Conservation (phyloP, 35 echinoderm and acorn worm genomes). For the Stichopus chloronotus region DNA sequence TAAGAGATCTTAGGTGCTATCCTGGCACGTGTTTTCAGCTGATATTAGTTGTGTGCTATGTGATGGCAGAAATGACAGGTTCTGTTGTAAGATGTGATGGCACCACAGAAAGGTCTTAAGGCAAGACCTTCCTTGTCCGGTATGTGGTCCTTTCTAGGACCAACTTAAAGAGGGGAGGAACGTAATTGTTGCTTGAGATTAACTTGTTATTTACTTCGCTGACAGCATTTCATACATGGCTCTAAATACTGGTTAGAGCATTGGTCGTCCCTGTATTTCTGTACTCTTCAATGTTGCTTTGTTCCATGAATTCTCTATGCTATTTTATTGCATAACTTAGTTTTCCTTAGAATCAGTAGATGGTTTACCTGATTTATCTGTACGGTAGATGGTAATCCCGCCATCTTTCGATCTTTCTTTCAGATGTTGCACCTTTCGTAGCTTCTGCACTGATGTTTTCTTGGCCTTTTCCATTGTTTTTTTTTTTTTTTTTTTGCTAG, state of each 20-base stretch:
- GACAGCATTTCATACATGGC: neutral
- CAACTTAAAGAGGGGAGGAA: neutral
- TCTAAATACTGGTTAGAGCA: slow-evolving; percentile 3
- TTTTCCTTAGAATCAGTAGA: neutral
- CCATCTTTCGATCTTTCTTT: too few species aligned
- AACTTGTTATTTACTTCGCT: neutral
- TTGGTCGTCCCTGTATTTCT: too few species aligned
- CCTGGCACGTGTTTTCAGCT: neutral
- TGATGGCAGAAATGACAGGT: neutral
- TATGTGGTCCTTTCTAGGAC: neutral
- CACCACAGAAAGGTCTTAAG: neutral
- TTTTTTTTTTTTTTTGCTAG: neutral
- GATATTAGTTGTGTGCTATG: neutral
- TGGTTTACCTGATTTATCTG: neutral
- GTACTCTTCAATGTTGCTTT: neutral
- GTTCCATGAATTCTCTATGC: neutral
- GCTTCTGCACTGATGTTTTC: neutral
- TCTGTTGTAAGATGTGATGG: neutral
- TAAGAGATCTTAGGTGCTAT: neutral
- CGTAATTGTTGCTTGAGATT: neutral
- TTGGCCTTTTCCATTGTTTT: neutral
- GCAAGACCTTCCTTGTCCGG: neutral
- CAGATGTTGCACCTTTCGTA: neutral
- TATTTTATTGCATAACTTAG: neutral
- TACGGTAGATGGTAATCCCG: too few species aligned